phyloP scores from a whole-genome alignment of 2,113 vertebrate species.

The Grantiella picta region DNA sequence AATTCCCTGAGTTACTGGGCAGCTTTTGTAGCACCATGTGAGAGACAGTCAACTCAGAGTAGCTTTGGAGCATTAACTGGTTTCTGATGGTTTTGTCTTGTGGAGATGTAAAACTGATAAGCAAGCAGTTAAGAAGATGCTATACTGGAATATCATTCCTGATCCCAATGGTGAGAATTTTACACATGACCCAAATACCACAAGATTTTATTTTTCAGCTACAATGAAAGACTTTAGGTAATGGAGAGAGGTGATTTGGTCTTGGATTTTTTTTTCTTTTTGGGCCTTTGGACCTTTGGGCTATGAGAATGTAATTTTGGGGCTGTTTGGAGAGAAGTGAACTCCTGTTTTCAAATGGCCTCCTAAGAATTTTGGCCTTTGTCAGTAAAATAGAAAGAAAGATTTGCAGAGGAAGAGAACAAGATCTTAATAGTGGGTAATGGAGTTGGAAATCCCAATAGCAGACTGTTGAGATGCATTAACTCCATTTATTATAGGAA shows the following conservation, averaged over 20 bases:
- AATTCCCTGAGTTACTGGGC: neutral
- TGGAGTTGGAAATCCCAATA: slow-evolving; percentile 20
- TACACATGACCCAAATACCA: neutral
- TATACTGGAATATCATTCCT: neutral
- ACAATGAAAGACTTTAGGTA: neutral
- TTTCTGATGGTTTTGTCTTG: neutral
- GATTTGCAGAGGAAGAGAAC: neutral
- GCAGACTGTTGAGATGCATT: slow-evolving; percentile 2
- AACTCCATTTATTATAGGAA: slow-evolving; percentile 13
- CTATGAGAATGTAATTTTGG: neutral
- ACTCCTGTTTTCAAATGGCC: neutral
- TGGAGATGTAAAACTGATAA: neutral
- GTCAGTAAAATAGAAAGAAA: slow-evolving; percentile 12
- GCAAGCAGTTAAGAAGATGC: neutral
- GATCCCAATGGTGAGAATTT: neutral
- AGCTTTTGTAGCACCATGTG: neutral
- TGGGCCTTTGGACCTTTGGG: neutral
- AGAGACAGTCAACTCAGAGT: neutral
- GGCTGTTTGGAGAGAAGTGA: neutral
- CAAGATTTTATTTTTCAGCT: neutral
- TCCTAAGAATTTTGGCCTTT: neutral
- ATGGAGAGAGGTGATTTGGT: neutral
- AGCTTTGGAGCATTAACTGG: neutral
- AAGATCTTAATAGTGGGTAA: slow-evolving; percentile 24
- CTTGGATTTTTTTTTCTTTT: neutral